These are phyloP conservation scores for Conopomorpha cramerella DNA, from an alignment of 1,140 invertebrate genomes.

Conservation along the genomic window DNA sequence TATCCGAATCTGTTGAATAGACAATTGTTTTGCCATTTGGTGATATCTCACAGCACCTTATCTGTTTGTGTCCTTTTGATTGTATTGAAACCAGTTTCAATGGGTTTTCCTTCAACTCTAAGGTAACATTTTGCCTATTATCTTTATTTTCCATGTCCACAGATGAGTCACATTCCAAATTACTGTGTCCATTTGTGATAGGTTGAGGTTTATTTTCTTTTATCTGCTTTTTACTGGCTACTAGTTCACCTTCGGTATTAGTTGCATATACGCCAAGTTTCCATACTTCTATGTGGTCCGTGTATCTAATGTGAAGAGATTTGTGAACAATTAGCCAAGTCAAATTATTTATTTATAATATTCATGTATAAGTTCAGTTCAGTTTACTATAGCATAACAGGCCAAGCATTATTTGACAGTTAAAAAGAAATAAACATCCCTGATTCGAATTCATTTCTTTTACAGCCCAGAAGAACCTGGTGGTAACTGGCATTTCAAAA, in stretches of 20 bases:
- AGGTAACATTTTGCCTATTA: conserved; percentile 10
- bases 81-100: conserved; percentile 68
- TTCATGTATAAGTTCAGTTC: too few species aligned
- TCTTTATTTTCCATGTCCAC: conserved; percentile 11
- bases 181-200: conserved; percentile 12
- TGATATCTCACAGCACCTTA: conserved; percentile 71
- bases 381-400: too few species aligned
- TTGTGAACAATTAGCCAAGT: too few species aligned
- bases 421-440: too few species aligned
- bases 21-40: conserved; percentile 70
- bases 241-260: conserved; percentile 22
- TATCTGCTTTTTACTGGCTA: conserved; percentile 14
- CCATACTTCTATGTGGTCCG: conserved; percentile 70
- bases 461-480: too few species aligned
- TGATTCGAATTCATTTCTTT: too few species aligned
- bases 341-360: too few species aligned
- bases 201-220: conserved; percentile 12
- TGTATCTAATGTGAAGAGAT: too few species aligned
- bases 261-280: conserved; percentile 58
- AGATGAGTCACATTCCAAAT: conserved; percentile 26
- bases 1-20: conserved; percentile 70
- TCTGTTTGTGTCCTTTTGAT: conserved; percentile 65
- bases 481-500: too few species aligned
- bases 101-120: conserved; percentile 62
- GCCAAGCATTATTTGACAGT: too few species aligned